A percentile compares a stretch with the other conserved stretches of the same genome.
phyloP scores from a whole-genome alignment of 2,888 invertebrate species.

The Halictus ligatus region DNA sequence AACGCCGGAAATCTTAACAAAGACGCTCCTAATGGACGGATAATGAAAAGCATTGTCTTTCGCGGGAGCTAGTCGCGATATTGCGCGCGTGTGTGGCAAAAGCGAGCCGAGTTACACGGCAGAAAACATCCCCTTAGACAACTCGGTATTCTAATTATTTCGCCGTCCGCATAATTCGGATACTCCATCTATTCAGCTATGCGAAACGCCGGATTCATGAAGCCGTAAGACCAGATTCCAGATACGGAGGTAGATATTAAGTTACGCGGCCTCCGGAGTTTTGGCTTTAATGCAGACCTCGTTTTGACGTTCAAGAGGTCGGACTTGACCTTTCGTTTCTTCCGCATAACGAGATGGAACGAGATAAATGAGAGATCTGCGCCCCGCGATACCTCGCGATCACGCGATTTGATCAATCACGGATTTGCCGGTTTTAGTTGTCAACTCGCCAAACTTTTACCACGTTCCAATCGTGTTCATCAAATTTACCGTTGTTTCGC shows the following conservation, averaged over 20 bases:
- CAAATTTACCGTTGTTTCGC: background rate
- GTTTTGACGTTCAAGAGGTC: conserved; percentile 29
- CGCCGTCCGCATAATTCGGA: conserved; percentile 45
- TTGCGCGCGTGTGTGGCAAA: background rate
- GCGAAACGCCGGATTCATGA: conserved; percentile 45
- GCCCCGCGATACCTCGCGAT: background rate
- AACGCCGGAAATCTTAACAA: background rate
- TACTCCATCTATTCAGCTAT: conserved; percentile 43
- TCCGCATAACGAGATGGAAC: conserved; percentile 24
- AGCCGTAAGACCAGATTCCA: conserved; percentile 43
- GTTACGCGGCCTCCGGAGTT: conserved; percentile 35
- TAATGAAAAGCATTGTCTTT: background rate
- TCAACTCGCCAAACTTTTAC: background rate
- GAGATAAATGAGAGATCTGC: conserved; percentile 22
- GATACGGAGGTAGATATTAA: conserved; percentile 46
- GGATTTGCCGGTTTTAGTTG: too few species aligned
- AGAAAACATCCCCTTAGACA: conserved; percentile 23
- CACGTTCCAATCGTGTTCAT: background rate
- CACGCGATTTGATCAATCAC: background rate
- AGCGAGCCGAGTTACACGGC: background rate
- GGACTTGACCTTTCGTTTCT: conserved; percentile 37
- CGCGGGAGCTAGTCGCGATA: background rate
- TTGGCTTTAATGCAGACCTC: conserved; percentile 37
- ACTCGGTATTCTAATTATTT: conserved; percentile 55
- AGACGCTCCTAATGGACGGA: background rate